phyloP scores from a whole-genome alignment of 2,113 vertebrate species.

The Xerus inauris region DNA sequence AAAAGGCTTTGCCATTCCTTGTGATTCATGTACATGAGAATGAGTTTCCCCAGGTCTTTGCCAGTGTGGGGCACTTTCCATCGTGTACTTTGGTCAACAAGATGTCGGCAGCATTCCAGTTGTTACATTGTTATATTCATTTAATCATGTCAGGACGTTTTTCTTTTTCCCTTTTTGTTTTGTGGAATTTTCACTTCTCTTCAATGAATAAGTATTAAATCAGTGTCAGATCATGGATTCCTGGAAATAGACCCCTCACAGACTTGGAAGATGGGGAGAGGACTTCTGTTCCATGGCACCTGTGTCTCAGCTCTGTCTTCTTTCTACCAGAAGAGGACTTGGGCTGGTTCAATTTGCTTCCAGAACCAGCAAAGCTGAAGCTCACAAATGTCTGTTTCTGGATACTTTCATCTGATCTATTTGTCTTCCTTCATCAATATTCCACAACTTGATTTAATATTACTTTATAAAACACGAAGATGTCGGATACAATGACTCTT shows the following conservation, averaged over 20 bases:
- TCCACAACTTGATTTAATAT: neutral
- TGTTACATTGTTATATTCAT: neutral
- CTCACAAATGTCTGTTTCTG: neutral
- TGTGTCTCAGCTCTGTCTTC: neutral
- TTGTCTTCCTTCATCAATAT: neutral
- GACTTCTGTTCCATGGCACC: fast-evolving
- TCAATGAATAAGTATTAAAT: neutral
- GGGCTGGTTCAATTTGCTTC: neutral
- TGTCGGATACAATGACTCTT: neutral
- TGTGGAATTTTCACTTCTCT: neutral
- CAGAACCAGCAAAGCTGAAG: neutral
- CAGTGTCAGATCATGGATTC: neutral
- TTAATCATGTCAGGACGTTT: neutral
- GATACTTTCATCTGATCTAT: neutral
- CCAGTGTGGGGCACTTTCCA: neutral
- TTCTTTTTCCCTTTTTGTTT: neutral
- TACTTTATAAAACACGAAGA: neutral
- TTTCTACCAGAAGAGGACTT: no score
- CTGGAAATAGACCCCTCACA: neutral
- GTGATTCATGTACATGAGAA: neutral
- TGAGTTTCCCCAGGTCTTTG: neutral
- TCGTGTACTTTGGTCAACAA: neutral
- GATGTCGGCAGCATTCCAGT: neutral
- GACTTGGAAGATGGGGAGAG: neutral
- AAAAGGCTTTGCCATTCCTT: neutral